Base-by-base conservation (phyloP, 2,113 vertebrate species). In the Erinaceus europaeus region DNA sequence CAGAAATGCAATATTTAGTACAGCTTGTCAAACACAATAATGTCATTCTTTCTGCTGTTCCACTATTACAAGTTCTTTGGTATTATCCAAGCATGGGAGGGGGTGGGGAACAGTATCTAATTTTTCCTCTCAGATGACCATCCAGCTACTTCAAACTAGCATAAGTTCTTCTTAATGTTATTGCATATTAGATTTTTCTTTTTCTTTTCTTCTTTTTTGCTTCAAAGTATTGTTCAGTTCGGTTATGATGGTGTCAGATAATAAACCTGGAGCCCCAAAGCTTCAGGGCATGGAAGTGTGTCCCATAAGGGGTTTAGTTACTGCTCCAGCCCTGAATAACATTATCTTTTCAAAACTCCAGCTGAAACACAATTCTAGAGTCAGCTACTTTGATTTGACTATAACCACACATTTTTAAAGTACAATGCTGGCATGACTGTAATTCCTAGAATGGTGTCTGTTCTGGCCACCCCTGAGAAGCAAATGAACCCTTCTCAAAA, bases 1-100 rank as follows among this genome's bases (percentile, higher is more conserved):
- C 38, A 86, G 34, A 90, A 86, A 89, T 42, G 38, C 20, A 42
- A 71, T 32, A 71, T 86, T 81, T 59, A 89, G 23, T n/a, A 77
- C 27, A 61, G 62, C 78, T n/a, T 32, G 27, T 86, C 85, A 71
- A 76, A 76, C 61, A 85, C 13, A 52, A 53, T 69, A 7, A 5
- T 27, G 74, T 52, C 50, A 25, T 62, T 76, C 67, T 71, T 46
- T 42, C 59, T 20, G 5, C 61, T 34, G 32, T 32, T 23, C 32
- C 73, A 50, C 57, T 32, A 55, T 9, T 61, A 20, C 52, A 36
- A 65, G 38, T 9, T 76, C 62, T 23, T 75, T 72, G 64, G 38
- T 18, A 36, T 62, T 75, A 74, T 25, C 34, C 20, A 74, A 71
- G 64, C 78, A 11, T 6, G 36, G 50, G 76, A 64, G 74, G 53